Evolutionary conservation across 1,140 invertebrate species (phyloP).

Genomic region (Dinothrombium tinctorium): DNA sequence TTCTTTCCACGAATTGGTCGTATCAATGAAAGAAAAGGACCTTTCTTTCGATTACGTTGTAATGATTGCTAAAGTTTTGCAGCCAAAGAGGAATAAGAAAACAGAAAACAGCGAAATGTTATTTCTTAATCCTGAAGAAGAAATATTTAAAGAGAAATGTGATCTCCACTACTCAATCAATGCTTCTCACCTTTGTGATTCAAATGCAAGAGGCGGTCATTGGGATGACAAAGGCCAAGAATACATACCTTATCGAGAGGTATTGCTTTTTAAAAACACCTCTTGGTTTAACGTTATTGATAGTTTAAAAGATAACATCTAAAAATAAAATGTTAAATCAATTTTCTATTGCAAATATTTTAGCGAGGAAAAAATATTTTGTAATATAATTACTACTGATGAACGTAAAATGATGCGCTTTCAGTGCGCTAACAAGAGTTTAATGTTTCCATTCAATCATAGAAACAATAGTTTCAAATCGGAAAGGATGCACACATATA

Average conservation of each 20-base stretch:
- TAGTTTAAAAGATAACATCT: not conserved
- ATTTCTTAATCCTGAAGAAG: constrained; percentile 2
- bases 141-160: not conserved
- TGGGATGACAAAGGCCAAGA: constrained; percentile 2
- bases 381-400: too few species aligned
- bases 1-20: not conserved
- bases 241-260: constrained; percentile 1
- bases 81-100: not conserved
- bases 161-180: too few species aligned
- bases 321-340: not conserved
- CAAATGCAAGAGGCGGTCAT: not conserved
- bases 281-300: constrained; percentile 1
- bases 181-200: constrained; percentile 1
- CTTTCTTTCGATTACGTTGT: not conserved
- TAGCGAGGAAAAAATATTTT: too few species aligned
- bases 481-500: too few species aligned
- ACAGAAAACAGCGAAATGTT: not conserved
- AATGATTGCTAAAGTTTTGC: not conserved
- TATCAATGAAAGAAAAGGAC: not conserved
- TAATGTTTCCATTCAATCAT: too few species aligned
- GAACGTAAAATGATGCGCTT: too few species aligned
- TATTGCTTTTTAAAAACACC: not conserved
- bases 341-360: too few species aligned
- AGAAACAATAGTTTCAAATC: too few species aligned
- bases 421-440: too few species aligned